phyloP scores from a whole-genome alignment of 2,888 invertebrate genomes.

The Microchrysa polita region DNA sequence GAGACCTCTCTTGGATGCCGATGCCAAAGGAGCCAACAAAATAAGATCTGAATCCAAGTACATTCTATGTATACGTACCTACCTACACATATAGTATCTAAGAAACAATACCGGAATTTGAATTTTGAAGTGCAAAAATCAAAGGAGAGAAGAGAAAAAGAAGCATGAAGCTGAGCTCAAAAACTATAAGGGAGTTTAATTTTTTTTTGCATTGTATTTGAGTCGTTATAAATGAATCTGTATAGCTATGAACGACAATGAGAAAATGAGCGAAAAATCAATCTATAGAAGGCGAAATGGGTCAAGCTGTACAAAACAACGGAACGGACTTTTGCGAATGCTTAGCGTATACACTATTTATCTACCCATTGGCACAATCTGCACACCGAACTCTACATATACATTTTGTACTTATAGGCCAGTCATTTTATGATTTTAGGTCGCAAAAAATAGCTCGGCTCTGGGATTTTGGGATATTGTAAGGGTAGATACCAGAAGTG shows the following conservation, averaged over 20 bases:
- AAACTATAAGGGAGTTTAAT: background rate
- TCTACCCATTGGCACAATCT: background rate
- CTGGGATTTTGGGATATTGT: too few relatives aligned
- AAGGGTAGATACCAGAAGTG: too few relatives aligned
- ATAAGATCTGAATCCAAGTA: background rate
- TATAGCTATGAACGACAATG: slow-evolving; percentile 1
- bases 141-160: slow-evolving; percentile 28
- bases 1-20: slow-evolving; percentile 12
- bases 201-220: too few relatives aligned
- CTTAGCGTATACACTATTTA: background rate
- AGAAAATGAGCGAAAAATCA: slow-evolving; percentile 38
- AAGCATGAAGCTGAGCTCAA: background rate
- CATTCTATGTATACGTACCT: background rate
- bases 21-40: slow-evolving; percentile 24
- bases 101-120: slow-evolving; percentile 43
- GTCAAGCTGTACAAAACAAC: slow-evolving; percentile 40
- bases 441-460: too few relatives aligned
- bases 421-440: too few relatives aligned
- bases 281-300: slow-evolving; percentile 43
- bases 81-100: too few relatives aligned
- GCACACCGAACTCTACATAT: background rate
- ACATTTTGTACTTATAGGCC: too few relatives aligned
- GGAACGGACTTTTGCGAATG: slow-evolving; percentile 25
- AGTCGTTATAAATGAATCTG: too few relatives aligned
- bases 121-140: slow-evolving; percentile 43